Base-by-base conservation (phyloP, 2,113 vertebrate species). In the Bucco capensis region DNA sequence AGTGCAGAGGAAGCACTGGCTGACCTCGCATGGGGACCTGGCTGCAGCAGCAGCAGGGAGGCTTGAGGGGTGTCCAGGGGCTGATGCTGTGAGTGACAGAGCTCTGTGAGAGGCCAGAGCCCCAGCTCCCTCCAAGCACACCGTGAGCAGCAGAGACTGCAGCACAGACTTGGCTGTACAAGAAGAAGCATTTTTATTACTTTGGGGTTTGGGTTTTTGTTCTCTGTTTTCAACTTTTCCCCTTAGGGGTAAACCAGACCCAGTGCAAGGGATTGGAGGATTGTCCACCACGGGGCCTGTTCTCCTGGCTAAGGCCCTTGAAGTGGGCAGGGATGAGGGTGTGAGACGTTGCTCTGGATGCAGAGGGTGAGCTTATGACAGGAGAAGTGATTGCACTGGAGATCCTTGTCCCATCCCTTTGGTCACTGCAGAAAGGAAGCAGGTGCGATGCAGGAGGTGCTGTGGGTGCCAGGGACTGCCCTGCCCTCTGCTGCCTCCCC, bases 1-100 rank as follows among this genome's bases (percentile, higher is more conserved):
- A 97, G 96, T 97, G 95, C 95, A 89, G 95, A 95, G 89, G 88
- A 91, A 96, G 96, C 90, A 9, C 79, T 35, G 92, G 83, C 93
- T 94, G 94, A n/a, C 19, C 85, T 92, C 23, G 10, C 50, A 11
- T 19, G 33, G 84, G 96, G 95, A 89, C 91, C 86, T 44, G 87
- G 44, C 83, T 88, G 91, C 73, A 64, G 78, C 4, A 19, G 56
- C 46, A 22, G 83, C 6, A 2, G 44, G 23, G 22, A 23, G 13
- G 25, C 22, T 13, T 2, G 1, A n/a, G 71, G 86, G 62, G 33
- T 0, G 4, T n/a, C 74, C 51, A 1, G 2, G 49, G 66, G 61
- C 87, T 1, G 25, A 14, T 7, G 61, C 83, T 27, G 60, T 4
- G n/a, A n/a, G n/a, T n/a, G n/a, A n/a, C n/a, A n/a, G 46, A 50